A percentile compares a stretch with the other conserved stretches of the same genome.
Evolutionary conservation across 2,113 vertebrate genomes (phyloP).

Genomic region (Geothlypis trichas): DNA sequence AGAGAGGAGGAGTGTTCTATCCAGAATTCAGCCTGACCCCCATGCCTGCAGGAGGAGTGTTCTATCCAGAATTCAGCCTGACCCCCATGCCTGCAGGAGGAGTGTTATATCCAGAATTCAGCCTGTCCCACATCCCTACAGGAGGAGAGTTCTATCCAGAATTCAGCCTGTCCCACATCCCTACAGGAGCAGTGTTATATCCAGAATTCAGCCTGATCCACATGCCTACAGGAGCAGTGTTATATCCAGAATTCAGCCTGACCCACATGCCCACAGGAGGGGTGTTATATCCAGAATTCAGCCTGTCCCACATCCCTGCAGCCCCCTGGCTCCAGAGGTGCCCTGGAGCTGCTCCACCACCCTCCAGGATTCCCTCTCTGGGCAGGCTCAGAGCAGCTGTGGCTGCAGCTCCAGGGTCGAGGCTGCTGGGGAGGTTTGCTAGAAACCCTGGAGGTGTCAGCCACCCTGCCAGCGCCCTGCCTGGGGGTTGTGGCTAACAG

Average conservation of each 20-base stretch:
- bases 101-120: neutral
- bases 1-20: neutral
- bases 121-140: neutral
- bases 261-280: neutral
- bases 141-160: neutral
- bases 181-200: neutral
- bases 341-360: neutral
- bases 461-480: neutral
- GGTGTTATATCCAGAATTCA: neutral
- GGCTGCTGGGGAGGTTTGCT: neutral
- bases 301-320: neutral
- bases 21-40: too few species aligned
- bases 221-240: neutral
- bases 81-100: neutral
- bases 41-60: neutral
- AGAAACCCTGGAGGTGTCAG: neutral
- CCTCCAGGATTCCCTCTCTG: neutral
- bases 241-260: neutral
- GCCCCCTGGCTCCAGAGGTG: neutral
- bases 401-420: neutral
- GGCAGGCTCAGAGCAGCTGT: fast-evolving
- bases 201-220: neutral
- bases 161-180: neutral
- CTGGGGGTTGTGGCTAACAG: neutral
- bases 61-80: neutral